phyloP scores from a whole-genome alignment of 1,140 invertebrate species.

The Gerris buenoi region DNA sequence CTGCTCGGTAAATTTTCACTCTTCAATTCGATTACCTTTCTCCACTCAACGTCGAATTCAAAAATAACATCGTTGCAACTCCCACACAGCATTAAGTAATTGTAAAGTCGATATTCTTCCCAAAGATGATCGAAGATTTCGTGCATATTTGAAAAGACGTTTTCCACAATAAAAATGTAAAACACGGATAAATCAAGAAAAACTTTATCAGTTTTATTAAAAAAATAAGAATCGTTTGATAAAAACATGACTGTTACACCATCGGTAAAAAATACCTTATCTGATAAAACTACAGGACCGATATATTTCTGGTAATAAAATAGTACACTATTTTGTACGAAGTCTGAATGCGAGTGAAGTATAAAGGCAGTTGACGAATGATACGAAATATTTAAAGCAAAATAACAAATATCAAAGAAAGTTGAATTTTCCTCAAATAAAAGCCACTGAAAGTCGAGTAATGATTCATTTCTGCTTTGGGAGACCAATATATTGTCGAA shows the following conservation, averaged over 20 bases:
- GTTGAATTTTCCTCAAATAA: background rate
- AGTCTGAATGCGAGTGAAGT: background rate
- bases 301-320: background rate
- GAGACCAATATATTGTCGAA: no score
- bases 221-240: background rate
- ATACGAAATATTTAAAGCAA: background rate
- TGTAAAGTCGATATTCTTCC: background rate
- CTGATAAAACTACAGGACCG: background rate
- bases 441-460: background rate
- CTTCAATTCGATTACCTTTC: background rate
- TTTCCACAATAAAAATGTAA: background rate
- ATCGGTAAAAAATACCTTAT: background rate
- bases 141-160: background rate
- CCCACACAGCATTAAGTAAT: background rate
- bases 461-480: no score
- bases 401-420: background rate
- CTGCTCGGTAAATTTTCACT: background rate
- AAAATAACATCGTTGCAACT: background rate
- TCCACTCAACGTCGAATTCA: background rate
- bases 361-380: background rate
- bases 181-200: background rate
- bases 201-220: background rate
- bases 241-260: background rate
- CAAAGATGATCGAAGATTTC: background rate
- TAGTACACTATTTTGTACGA: background rate